Evolutionary conservation across 2,797 vertebrate genomes (phyloP), one percentile per base, ranked within the genome.

Genomic region (Otus scops): DNA sequence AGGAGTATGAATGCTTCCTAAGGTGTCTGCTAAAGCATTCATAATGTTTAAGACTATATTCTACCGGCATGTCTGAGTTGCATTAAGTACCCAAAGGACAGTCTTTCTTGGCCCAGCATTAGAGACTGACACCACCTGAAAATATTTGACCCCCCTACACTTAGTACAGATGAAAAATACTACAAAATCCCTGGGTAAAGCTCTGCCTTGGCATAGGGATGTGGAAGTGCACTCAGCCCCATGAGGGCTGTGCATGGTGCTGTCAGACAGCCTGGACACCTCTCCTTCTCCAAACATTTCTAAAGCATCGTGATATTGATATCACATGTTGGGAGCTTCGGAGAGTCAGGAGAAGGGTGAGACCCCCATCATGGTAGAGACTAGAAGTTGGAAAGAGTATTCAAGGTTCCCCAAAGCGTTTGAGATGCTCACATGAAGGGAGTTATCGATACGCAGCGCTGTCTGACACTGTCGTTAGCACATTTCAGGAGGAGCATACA

Each of bases 111-210:
- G 80, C 65, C 94, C 83, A 90, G 56, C 80, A 84, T 91, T 96
- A 85, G 82, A 92, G 79, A 50, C 50, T 91, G 86, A 94, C 76
- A 94, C 85, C 82, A 92, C 57, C 92, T 93, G 94, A 91, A 95
- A 88, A 95, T 41, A 87, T 84, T 18, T 95, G 87, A 63, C 82
- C 82, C 85, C 69, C 75, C 74, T 84, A 85, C 70, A 91, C 75
- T 80, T 92, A 71, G 71, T 69, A 67, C 27, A 82, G 89, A 93
- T 45, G 63, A 95, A 92, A 96, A 97, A 36, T 61, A 89, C 39
- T 93, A 71, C 68, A 48, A 89, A 85, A 76, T 74, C 60, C 34
- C 27, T 61, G 51, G 73, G 65, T 48, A 50, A 83, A 67, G 83
- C 57, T 76, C 76, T 53, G 36, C 80, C 80, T 79, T 67, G 86